A percentile compares a stretch with the other conserved stretches of the same genome.
Conservation (phyloP, 2,888 invertebrate genomes). For the Drosophila macrospina region DNA sequence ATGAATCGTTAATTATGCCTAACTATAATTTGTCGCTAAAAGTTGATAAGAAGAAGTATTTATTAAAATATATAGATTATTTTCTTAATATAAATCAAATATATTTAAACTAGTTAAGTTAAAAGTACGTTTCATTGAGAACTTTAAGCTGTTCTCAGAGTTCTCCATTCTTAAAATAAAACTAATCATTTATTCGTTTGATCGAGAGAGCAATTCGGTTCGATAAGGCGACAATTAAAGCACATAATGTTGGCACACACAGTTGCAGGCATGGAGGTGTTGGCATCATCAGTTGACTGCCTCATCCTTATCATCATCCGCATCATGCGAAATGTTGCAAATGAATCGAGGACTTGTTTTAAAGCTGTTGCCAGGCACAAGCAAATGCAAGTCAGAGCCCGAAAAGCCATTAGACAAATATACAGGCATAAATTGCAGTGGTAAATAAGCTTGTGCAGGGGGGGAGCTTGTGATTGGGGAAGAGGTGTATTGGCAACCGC, state of each 20-base stretch:
- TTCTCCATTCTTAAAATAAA: not conserved
- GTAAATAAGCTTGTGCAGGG: conserved; percentile 9
- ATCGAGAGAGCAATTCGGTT: not conserved
- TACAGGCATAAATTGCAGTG: conserved; percentile 36
- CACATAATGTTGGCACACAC: conserved; percentile 46
- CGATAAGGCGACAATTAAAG: conserved; percentile 4
- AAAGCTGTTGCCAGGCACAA: conserved; percentile 49
- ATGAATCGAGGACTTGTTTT: conserved; percentile 39
- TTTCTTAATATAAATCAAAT: no score
- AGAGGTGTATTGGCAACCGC: conserved; percentile 50
- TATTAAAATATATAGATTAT: not conserved
- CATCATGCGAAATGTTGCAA: conserved; percentile 32
- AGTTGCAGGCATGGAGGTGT: conserved; percentile 5
- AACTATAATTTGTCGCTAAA: no score
- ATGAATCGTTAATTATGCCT: no score
- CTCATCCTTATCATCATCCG: conserved; percentile 7
- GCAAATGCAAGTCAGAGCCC: conserved; percentile 60
- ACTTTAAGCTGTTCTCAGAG: not conserved
- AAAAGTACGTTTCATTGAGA: not conserved
- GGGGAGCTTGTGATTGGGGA: conserved; percentile 7
- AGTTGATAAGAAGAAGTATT: no score
- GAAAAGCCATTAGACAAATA: conserved; percentile 45
- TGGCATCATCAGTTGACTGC: conserved; percentile 28
- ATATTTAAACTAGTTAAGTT: not conserved
- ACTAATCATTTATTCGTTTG: not conserved